A percentile compares a stretch with the other conserved stretches of the same genome.
Conservation (phyloP, 2,888 invertebrate genomes). For the Caenorhabditis sp. region DNA sequence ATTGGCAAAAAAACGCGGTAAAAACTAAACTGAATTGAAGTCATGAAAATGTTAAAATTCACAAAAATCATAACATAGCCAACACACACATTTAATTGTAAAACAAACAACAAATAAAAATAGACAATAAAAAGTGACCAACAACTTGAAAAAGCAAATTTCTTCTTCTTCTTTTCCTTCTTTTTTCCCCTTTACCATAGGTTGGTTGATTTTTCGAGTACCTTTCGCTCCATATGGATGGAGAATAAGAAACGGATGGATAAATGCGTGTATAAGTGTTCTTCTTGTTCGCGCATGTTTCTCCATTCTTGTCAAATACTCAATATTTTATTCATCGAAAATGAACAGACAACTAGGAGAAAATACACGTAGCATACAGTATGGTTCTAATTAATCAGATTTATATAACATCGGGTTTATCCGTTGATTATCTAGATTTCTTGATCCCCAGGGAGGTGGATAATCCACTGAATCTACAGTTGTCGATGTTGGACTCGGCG, state of each 20-base stretch:
- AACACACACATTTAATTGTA: background rate
- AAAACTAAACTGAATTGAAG: background rate
- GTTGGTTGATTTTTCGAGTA: background rate
- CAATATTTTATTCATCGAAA: background rate
- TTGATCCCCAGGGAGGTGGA: slow-evolving; percentile 31
- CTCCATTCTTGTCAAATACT: background rate
- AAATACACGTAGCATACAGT: background rate
- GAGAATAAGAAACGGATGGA: slow-evolving; percentile 35
- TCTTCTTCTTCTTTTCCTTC: background rate
- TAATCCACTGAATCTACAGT: slow-evolving; percentile 38
- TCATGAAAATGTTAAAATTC: background rate
- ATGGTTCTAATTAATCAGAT: background rate
- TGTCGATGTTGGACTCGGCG: slow-evolving; percentile 39
- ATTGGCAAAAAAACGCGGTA: too few relatives aligned
- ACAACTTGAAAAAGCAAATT: slow-evolving; percentile 1
- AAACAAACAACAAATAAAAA: background rate
- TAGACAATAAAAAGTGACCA: slow-evolving; percentile 1
- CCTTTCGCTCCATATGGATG: background rate
- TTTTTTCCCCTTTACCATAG: background rate
- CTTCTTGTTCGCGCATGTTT: background rate
- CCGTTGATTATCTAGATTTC: slow-evolving; percentile 21
- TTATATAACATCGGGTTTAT: slow-evolving; percentile 21
- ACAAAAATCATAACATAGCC: background rate
- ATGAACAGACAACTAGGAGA: background rate
- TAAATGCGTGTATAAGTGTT: slow-evolving; percentile 35